Conservation (phyloP, 2,797 vertebrate species). For the Steatocranus sp. region DNA sequence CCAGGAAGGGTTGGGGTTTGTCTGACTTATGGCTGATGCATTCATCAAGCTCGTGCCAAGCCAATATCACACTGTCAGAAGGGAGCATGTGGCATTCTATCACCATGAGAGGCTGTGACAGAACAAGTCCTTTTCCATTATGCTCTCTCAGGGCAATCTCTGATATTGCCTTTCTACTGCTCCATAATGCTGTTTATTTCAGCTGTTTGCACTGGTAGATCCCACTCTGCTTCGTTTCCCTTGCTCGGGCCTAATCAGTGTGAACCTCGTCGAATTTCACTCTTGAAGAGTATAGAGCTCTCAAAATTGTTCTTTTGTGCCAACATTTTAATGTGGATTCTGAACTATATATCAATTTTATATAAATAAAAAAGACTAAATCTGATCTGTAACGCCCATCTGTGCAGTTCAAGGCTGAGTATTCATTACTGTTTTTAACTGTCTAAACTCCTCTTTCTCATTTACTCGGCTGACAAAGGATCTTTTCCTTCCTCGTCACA, state of each 20-base stretch:
- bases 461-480: constrained; percentile 18
- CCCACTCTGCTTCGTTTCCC: constrained; percentile 4
- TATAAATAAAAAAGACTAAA: constrained; percentile 24
- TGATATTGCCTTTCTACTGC: constrained; percentile 58
- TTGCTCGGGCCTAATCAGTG: constrained; percentile 12
- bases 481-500: constrained; percentile 2
- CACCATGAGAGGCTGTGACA: constrained; percentile 74
- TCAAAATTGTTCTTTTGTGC: neutral
- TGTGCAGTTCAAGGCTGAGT: constrained; percentile 5
- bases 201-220: constrained; percentile 41
- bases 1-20: constrained; percentile 48
- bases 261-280: constrained; percentile 15
- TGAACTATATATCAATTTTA: constrained; percentile 35
- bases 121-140: constrained; percentile 78
- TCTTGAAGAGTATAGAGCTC: neutral
- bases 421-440: constrained; percentile 6
- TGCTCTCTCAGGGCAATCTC: constrained; percentile 64
- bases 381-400: constrained; percentile 4
- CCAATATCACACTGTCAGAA: constrained; percentile 79
- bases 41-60: constrained; percentile 76
- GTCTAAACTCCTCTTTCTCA: constrained; percentile 19
- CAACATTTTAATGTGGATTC: neutral
- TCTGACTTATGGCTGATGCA: constrained; percentile 75
- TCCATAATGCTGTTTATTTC: constrained; percentile 62
- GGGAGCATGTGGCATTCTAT: constrained; percentile 75